These are phyloP conservation scores for Rotaria magnacalcarata DNA, from an alignment of 2,888 invertebrate species.

Conservation along the genomic window DNA sequence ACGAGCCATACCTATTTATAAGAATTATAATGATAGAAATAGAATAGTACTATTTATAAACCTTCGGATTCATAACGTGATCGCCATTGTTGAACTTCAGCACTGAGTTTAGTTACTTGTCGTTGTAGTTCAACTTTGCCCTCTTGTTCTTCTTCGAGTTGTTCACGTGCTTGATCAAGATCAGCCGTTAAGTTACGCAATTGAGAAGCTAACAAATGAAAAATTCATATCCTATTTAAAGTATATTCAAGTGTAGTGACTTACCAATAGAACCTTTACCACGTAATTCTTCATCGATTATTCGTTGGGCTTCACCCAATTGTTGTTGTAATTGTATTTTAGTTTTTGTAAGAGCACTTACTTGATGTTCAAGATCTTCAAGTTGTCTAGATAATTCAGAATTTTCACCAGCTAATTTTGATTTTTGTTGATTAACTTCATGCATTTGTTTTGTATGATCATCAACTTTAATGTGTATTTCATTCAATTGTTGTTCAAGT, in stretches of 20 bases:
- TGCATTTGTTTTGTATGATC: conserved; percentile 92
- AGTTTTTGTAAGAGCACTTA: conserved; percentile 71
- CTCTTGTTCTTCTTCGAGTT: conserved; percentile 97
- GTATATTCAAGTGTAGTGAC: background rate
- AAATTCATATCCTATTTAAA: background rate
- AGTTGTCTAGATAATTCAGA: conserved; percentile 89
- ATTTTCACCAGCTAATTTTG: conserved; percentile 94
- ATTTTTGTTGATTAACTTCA: conserved; percentile 77
- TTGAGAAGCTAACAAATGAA: conserved; percentile 64
- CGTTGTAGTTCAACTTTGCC: conserved; percentile 97
- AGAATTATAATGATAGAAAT: background rate
- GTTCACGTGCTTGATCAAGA: conserved; percentile 95
- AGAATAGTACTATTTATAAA: background rate
- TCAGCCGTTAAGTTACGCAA: conserved; percentile 98
- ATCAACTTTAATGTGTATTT: conserved; percentile 88
- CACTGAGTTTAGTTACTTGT: conserved; percentile 96
- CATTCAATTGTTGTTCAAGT: conserved; percentile 87
- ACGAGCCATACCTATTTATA: conserved; percentile 65
- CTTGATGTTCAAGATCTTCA: conserved; percentile 96
- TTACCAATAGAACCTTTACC: conserved; percentile 52
- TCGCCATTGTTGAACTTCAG: conserved; percentile 93
- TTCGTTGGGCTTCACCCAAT: conserved; percentile 92
- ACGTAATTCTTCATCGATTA: conserved; percentile 84
- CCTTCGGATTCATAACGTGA: conserved; percentile 89
- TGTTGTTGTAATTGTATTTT: conserved; percentile 88